Percentiles rank a stretch among this genome's conserved stretches.
Evolutionary conservation across 2,888 invertebrate genomes (phyloP).

Genomic region (Amiota minor): DNA sequence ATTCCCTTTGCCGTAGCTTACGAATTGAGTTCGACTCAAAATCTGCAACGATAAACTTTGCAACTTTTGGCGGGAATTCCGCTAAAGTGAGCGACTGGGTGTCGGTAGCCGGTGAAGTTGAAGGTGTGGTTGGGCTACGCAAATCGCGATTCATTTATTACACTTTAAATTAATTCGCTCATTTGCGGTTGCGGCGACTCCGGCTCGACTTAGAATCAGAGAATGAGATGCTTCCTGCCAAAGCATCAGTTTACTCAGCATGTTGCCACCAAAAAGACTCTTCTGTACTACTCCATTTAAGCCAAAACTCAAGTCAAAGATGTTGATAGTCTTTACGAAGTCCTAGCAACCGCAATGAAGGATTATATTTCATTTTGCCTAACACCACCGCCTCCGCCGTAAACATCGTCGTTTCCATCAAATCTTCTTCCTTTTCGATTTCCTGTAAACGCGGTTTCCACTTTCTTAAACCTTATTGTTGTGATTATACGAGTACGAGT

Average conservation of each 20-base stretch:
- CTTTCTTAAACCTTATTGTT: conserved; percentile 12
- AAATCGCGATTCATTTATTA: conserved; percentile 51
- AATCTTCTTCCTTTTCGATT: conserved; percentile 5
- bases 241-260: conserved; percentile 8
- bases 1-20: background rate
- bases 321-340: background rate
- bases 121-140: background rate
- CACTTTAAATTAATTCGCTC: conserved; percentile 52
- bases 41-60: conserved; percentile 51
- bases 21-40: conserved; percentile 28
- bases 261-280: background rate
- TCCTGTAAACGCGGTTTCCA: conserved; percentile 4
- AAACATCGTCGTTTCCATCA: background rate
- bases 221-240: background rate
- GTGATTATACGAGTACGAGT: conserved; percentile 4
- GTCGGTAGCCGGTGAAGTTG: background rate
- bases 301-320: conserved; percentile 2
- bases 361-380: conserved; percentile 24
- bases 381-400: background rate
- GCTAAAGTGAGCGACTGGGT: background rate
- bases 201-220: background rate
- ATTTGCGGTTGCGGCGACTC: conserved; percentile 44
- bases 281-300: background rate
- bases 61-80: conserved; percentile 38
- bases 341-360: conserved; percentile 26